Percentiles rank a stretch among this genome's conserved stretches.
Evolutionary conservation across 2,888 invertebrate genomes (phyloP).

Genomic region (Eupeodes latifasciatus): DNA sequence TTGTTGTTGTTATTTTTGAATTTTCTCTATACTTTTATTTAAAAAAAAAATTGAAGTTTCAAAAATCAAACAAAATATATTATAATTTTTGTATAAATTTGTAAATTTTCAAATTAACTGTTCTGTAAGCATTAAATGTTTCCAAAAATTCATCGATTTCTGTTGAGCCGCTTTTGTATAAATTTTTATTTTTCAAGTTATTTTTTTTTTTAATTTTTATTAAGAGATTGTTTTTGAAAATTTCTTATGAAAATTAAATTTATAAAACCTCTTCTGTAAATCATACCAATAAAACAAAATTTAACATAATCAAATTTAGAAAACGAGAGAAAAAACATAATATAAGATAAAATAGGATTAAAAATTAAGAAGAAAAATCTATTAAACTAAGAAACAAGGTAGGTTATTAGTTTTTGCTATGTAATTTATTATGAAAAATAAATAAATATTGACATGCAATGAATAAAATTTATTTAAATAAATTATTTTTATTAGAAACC

Average conservation of each 20-base stretch:
- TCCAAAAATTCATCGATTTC: conserved; percentile 81
- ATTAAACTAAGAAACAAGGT: conserved; percentile 43
- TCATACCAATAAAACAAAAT: conserved; percentile 76
- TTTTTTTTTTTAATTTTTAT: conserved; percentile 43
- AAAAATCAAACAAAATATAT: conserved; percentile 63
- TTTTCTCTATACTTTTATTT: conserved; percentile 45
- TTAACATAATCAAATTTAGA: conserved; percentile 32
- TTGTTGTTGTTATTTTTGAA: conserved; percentile 53
- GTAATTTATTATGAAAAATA: conserved; percentile 4
- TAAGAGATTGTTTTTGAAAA: neutral
- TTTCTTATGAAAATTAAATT: conserved; percentile 56
- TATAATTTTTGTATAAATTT: conserved; percentile 51
- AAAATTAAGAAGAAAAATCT: conserved; percentile 32
- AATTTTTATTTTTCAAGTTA: conserved; percentile 43
- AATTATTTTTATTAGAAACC: conserved; percentile 11
- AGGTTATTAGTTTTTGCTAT: conserved; percentile 34
- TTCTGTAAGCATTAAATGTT: conserved; percentile 67
- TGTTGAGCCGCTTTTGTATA: conserved; percentile 79
- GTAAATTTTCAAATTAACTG: conserved; percentile 61
- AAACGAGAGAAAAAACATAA: conserved; percentile 36
- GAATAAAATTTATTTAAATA: conserved; percentile 34
- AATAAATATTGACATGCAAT: conserved; percentile 53
- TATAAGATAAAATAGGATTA: conserved; percentile 28
- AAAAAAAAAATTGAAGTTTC: conserved; percentile 38
- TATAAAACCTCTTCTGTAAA: conserved; percentile 81